A percentile compares a stretch with the other conserved stretches of the same genome.
Conservation (phyloP, 2,888 invertebrate species). For the Melinaea marsaeus region DNA sequence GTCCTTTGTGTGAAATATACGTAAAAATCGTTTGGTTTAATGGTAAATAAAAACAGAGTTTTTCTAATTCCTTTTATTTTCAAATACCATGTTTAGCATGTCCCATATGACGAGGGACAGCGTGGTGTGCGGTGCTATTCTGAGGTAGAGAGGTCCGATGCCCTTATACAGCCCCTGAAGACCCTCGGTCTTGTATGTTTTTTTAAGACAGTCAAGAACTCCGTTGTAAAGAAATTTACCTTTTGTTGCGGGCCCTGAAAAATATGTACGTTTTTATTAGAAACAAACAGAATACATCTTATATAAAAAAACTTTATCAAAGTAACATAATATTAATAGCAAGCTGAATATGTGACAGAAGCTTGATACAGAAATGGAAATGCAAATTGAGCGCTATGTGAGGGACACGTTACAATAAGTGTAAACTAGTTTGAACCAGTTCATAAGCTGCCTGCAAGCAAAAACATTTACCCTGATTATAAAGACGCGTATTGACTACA, state of each 20-base stretch:
- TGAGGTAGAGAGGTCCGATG: slow-evolving; percentile 84
- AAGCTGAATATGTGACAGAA: too few relatives aligned
- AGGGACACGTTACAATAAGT: too few relatives aligned
- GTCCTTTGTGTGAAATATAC: slow-evolving; percentile 5
- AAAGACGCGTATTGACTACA: slow-evolving; percentile 89
- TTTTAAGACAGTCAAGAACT: slow-evolving; percentile 85
- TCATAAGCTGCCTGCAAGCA: background rate
- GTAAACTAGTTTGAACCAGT: background rate
- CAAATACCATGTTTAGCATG: slow-evolving; percentile 58
- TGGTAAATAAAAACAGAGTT: slow-evolving; percentile 18
- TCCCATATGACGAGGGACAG: slow-evolving; percentile 89
- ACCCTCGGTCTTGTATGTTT: slow-evolving; percentile 88
- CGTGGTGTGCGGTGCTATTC: slow-evolving; percentile 88
- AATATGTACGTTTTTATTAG: slow-evolving; percentile 6
- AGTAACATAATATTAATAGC: too few relatives aligned
- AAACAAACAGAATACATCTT: too few relatives aligned
- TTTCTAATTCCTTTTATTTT: slow-evolving; percentile 46
- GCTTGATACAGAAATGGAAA: too few relatives aligned
- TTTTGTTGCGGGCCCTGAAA: slow-evolving; percentile 77
- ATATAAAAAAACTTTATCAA: too few relatives aligned
- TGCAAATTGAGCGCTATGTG: too few relatives aligned
- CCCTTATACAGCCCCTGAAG: slow-evolving; percentile 88
- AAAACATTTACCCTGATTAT: slow-evolving; percentile 85
- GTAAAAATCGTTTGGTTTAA: background rate
- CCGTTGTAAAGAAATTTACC: slow-evolving; percentile 84